Evolutionary conservation across 1,140 invertebrate genomes (phyloP), one percentile per base, ranked within the genome.

Genomic region (Tenebrio molitor): DNA sequence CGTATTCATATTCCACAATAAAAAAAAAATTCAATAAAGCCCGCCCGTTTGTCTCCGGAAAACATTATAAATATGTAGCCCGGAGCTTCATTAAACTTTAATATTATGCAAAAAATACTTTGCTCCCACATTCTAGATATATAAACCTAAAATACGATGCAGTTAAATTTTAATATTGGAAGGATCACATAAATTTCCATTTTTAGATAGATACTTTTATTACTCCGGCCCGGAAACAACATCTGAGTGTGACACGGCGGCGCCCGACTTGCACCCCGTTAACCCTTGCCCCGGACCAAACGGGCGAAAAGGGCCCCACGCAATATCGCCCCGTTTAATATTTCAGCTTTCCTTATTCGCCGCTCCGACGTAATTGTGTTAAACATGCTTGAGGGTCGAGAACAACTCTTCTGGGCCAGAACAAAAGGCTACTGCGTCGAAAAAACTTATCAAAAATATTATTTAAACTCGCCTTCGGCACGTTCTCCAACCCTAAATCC

Each of bases 371-470:
- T 21, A 50, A 50, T 21, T 50, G 17, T 50, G 44, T 50, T 50
- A 50, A 50, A 50, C 44, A 50, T 21, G 44, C 44, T 50, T 21
- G 17, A 21, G 44, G 44, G 44, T 21, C 21, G 44, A 50, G 44
- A 50, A 50, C 44, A 63, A 33, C 41, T 39, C 29, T 68, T 68
- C 8, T 36, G 46, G 17, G 23, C 53, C 46, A 25, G 63, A 72
- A 68, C 71, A 72, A 72, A 71, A 46, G 42, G 17, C 17, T 15
- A 42, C 63, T 21, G 16, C 63, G 63, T 25, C 53, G 17, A 41
- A 69, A 73, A 58, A 73, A 73, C 46, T 44, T 73, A 62, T 68
- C 71, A 44, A 73, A 63, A 68, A 73, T 69, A 73, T 69, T 62
- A 73, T 73, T 73, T 62, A 73, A 69, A 68, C 14, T 21, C 23